These are phyloP conservation scores for Mobula hypostoma DNA, from an alignment of 2,113 vertebrate genomes.

Conservation along the genomic window DNA sequence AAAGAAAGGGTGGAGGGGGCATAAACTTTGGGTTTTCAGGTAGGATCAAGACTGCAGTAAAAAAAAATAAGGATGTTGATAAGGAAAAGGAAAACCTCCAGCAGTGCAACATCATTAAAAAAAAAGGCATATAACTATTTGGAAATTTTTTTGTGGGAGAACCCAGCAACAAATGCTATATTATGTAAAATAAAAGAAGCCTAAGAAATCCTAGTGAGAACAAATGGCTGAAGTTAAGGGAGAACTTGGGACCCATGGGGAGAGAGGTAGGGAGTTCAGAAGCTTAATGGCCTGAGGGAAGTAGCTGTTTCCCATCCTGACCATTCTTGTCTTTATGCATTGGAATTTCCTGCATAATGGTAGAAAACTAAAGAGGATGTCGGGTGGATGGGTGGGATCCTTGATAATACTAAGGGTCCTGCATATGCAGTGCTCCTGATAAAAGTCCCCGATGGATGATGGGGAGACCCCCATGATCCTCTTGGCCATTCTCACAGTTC, in stretches of 20 bases:
- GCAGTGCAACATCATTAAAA: background rate
- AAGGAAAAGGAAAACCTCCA: background rate
- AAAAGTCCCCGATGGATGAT: no score
- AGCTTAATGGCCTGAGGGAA: no score
- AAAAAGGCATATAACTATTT: background rate
- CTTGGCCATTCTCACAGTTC: no score
- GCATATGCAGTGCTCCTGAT: no score
- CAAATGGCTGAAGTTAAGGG: background rate
- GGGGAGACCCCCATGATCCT: no score
- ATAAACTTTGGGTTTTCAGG: background rate
- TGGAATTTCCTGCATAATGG: no score
- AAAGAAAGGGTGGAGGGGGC: background rate
- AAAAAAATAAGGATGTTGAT: background rate
- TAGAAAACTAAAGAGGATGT: no score
- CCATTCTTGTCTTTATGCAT: no score
- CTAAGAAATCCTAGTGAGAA: background rate
- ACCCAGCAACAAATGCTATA: background rate
- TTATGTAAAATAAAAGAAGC: background rate
- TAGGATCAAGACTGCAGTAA: background rate
- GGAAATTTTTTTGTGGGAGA: background rate
- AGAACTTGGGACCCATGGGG: background rate
- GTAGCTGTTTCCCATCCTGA: no score
- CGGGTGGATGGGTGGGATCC: no score
- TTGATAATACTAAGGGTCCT: no score
- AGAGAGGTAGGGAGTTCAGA: background rate